Percentiles rank a stretch among this genome's conserved stretches.
Conservation (phyloP, 2,797 vertebrate genomes). For the Brachyalestes nurse region DNA sequence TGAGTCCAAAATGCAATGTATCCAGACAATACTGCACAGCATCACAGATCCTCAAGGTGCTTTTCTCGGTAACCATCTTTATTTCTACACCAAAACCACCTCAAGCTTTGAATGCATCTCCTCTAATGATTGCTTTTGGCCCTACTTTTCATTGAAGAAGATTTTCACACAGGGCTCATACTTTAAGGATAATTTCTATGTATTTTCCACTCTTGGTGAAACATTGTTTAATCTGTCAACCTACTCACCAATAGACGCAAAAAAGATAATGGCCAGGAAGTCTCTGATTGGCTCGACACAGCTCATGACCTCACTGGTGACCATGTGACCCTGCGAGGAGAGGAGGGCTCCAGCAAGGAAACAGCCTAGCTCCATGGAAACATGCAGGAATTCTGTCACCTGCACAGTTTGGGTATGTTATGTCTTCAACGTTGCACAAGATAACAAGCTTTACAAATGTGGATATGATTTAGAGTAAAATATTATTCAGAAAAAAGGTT, state of each 20-base stretch:
- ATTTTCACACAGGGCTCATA: too few species aligned
- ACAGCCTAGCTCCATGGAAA: conserved; percentile 98
- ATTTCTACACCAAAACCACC: too few species aligned
- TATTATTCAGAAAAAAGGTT: too few species aligned
- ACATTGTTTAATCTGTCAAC: background rate
- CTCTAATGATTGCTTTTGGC: too few species aligned
- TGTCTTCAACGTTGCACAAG: background rate
- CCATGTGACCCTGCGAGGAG: conserved; percentile 94
- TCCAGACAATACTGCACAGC: too few species aligned
- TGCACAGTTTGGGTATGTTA: conserved; percentile 57
- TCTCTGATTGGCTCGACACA: conserved; percentile 95
- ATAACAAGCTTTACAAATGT: background rate
- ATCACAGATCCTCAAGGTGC: too few species aligned
- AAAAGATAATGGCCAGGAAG: conserved; percentile 97
- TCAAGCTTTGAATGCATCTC: too few species aligned
- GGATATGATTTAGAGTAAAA: background rate
- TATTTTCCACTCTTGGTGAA: too few species aligned
- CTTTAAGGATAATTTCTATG: too few species aligned
- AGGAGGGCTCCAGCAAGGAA: conserved; percentile 94
- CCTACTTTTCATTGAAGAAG: too few species aligned
- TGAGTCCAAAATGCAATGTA: too few species aligned
- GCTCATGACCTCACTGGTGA: conserved; percentile 87
- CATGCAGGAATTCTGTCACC: conserved; percentile 90
- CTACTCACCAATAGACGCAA: conserved; percentile 92
- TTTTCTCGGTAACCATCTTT: too few species aligned